Evolutionary conservation across 2,797 vertebrate species (phyloP).

Genomic region (Pampus argenteus): DNA sequence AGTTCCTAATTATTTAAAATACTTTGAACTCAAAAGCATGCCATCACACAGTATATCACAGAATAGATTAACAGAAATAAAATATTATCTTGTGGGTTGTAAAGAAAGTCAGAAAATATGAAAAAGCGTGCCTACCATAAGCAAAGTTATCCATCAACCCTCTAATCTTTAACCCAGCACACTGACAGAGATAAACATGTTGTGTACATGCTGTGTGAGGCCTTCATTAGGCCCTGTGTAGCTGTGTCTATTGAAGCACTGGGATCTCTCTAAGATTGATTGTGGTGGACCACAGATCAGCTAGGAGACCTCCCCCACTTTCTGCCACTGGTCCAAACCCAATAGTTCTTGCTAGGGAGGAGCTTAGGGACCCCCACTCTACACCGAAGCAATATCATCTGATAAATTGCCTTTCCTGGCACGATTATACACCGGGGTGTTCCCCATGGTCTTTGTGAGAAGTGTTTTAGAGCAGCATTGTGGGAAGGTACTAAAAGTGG

Average conservation of each 20-base stretch:
- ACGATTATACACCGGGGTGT: conserved; percentile 72
- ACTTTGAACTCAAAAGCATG: conserved; percentile 6
- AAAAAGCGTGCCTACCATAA: conserved; percentile 25
- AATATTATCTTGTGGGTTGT: background rate
- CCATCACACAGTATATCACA: background rate
- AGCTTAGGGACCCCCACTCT: conserved; percentile 73
- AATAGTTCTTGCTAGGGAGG: conserved; percentile 69
- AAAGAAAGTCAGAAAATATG: conserved; percentile 26
- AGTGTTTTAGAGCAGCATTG: conserved; percentile 65
- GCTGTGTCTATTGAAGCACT: conserved; percentile 67
- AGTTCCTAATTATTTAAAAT: conserved; percentile 12
- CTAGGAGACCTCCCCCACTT: conserved; percentile 70
- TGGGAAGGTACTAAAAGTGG: conserved; percentile 60
- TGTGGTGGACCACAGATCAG: conserved; percentile 68
- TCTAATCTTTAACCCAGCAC: conserved; percentile 50
- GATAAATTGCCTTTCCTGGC: conserved; percentile 82
- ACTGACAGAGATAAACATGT: conserved; percentile 73
- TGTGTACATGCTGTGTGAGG: conserved; percentile 59
- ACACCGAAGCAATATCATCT: conserved; percentile 82
- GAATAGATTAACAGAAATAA: background rate
- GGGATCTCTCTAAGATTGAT: conserved; percentile 77
- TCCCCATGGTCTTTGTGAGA: conserved; percentile 69
- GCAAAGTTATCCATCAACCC: conserved; percentile 43
- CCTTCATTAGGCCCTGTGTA: conserved; percentile 73
- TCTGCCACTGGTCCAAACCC: conserved; percentile 66